A percentile compares a stretch with the other conserved stretches of the same genome.
These are phyloP conservation scores for Furcifer pardalis DNA, from an alignment of 2,797 vertebrate genomes.

Conservation along the genomic window DNA sequence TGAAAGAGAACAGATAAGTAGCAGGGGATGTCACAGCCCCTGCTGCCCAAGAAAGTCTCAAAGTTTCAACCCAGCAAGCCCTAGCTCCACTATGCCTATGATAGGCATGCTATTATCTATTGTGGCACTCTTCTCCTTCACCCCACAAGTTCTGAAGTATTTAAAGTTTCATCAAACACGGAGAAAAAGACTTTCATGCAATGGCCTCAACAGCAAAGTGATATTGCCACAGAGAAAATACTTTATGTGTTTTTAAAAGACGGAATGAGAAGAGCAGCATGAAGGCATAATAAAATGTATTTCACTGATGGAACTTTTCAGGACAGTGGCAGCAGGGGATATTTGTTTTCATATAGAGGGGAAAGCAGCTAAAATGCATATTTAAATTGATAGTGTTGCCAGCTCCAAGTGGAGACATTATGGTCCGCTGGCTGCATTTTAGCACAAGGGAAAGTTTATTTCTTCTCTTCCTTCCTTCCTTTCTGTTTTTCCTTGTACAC, in stretches of 20 bases:
- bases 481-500: not conserved
- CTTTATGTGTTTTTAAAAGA: slow-evolving; percentile 43
- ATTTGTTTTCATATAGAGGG: slow-evolving; percentile 57
- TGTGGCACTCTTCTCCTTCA: not conserved
- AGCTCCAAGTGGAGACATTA: slow-evolving; percentile 60
- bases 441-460: slow-evolving; percentile 26
- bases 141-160: not conserved
- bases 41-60: no score
- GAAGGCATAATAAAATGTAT: slow-evolving; percentile 68
- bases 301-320: slow-evolving; percentile 61
- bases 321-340: slow-evolving; percentile 63
- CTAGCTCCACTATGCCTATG: no score
- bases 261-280: slow-evolving; percentile 26
- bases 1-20: no score
- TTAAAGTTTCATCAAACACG: not conserved
- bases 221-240: not conserved
- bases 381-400: slow-evolving; percentile 72
- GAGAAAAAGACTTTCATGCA: slow-evolving; percentile 14
- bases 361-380: slow-evolving; percentile 69
- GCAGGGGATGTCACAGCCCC: no score
- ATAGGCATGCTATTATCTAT: no score
- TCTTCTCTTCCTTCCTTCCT: not conserved
- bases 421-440: slow-evolving; percentile 68
- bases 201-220: not conserved
- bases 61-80: no score